phyloP scores from a whole-genome alignment of 2,113 vertebrate species.

The Vulpes lagopus region DNA sequence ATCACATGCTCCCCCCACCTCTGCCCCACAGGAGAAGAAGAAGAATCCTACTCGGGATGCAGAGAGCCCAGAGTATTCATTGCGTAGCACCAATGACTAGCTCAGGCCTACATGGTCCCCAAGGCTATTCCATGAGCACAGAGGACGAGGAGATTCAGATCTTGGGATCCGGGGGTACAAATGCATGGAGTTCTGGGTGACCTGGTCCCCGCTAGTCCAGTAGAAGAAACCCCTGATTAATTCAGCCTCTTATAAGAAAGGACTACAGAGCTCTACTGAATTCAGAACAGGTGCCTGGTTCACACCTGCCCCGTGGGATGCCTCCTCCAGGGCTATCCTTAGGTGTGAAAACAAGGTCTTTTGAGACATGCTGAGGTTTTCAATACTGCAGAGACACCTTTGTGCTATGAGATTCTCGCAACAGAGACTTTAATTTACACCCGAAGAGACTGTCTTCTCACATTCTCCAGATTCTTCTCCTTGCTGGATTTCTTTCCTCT shows the following conservation, averaged over 20 bases:
- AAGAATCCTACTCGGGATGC: background rate
- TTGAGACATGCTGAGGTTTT: background rate
- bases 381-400: background rate
- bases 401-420: background rate
- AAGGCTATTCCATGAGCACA: background rate
- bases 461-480: background rate
- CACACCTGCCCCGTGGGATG: background rate
- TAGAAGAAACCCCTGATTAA: background rate
- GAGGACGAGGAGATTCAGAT: background rate
- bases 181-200: background rate
- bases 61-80: background rate
- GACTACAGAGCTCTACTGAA: background rate
- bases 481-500: background rate
- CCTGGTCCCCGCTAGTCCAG: background rate
- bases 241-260: background rate
- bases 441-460: background rate
- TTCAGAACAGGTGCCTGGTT: background rate
- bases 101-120: background rate
- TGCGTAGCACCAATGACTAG: background rate
- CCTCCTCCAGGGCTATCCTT: background rate
- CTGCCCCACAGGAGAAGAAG: background rate
- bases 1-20: background rate
- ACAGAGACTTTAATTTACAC: constrained; percentile 26
- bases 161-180: background rate
- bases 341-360: background rate